A percentile compares a stretch with the other conserved stretches of the same genome.
phyloP scores from a whole-genome alignment of 1,140 invertebrate genomes.

The Sitophilus oryzae region DNA sequence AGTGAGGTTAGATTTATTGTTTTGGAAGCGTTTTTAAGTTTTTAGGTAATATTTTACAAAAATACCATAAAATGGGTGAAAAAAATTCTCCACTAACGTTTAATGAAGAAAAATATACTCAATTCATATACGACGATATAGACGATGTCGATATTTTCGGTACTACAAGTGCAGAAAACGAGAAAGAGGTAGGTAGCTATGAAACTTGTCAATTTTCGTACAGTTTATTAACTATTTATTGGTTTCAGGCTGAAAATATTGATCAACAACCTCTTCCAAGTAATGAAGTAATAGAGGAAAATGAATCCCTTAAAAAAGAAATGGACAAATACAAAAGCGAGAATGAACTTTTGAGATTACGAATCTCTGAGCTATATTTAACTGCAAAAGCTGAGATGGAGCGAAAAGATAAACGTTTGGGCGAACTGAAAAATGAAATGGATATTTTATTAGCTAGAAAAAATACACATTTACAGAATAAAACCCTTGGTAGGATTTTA shows the following conservation, averaged over 20 bases:
- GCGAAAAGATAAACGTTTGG: conserved; percentile 46
- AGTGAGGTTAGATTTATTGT: not conserved
- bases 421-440: conserved; percentile 37
- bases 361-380: conserved; percentile 46
- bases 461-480: too few species aligned
- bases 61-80: not conserved
- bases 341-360: conserved; percentile 38
- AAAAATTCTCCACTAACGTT: not conserved
- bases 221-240: conserved; percentile 9
- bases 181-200: not conserved
- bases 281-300: conserved; percentile 19
- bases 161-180: not conserved
- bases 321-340: conserved; percentile 25
- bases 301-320: conserved; percentile 8
- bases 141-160: conserved; percentile 19
- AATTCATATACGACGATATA: conserved; percentile 19
- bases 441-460: too few species aligned
- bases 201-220: not conserved
- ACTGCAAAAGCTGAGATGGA: conserved; percentile 47
- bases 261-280: conserved; percentile 7
- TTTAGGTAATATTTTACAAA: too few species aligned
- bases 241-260: conserved; percentile 40
- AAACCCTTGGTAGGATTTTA: too few species aligned
- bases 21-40: too few species aligned
- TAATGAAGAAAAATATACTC: not conserved